A percentile compares a stretch with the other conserved stretches of the same genome.
phyloP scores from a whole-genome alignment of 2,888 invertebrate genomes.

The Campaea margaritaria region DNA sequence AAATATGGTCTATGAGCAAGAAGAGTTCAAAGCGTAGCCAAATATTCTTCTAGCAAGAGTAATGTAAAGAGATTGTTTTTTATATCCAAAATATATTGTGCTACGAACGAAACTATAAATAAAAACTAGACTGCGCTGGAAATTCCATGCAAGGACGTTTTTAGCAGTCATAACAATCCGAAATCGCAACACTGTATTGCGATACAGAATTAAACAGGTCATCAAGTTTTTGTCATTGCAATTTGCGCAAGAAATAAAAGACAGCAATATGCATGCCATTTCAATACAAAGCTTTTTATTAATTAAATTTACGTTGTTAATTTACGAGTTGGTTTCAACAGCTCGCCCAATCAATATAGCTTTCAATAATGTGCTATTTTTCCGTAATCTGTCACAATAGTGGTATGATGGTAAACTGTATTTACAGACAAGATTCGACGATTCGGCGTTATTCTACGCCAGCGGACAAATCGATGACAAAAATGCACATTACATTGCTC shows the following conservation, averaged over 20 bases:
- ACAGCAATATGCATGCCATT: slow-evolving; percentile 26
- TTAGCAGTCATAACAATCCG: slow-evolving; percentile 28
- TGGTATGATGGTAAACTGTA: not conserved
- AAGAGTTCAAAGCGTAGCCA: no score
- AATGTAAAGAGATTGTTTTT: no score
- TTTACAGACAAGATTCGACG: slow-evolving; percentile 93
- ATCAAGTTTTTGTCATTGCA: slow-evolving; percentile 30
- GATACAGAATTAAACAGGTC: slow-evolving; percentile 31
- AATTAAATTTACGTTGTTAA: no score
- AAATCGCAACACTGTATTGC: slow-evolving; percentile 32
- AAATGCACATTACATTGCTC: slow-evolving; percentile 93
- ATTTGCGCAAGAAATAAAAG: slow-evolving; percentile 30
- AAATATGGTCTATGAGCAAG: no score
- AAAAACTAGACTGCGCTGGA: slow-evolving; percentile 1
- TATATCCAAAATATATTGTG: no score
- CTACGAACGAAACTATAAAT: not conserved
- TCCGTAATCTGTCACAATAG: no score
- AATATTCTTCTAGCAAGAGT: no score
- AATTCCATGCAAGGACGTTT: slow-evolving; percentile 28
- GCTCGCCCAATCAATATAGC: no score
- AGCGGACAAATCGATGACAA: slow-evolving; percentile 95
- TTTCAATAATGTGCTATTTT: no score
- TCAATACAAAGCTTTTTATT: slow-evolving; percentile 12
- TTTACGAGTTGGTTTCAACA: no score
- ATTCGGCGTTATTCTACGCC: slow-evolving; percentile 96